Evolutionary conservation across 2,888 invertebrate genomes (phyloP).

Genomic region (Hololepta plana): DNA sequence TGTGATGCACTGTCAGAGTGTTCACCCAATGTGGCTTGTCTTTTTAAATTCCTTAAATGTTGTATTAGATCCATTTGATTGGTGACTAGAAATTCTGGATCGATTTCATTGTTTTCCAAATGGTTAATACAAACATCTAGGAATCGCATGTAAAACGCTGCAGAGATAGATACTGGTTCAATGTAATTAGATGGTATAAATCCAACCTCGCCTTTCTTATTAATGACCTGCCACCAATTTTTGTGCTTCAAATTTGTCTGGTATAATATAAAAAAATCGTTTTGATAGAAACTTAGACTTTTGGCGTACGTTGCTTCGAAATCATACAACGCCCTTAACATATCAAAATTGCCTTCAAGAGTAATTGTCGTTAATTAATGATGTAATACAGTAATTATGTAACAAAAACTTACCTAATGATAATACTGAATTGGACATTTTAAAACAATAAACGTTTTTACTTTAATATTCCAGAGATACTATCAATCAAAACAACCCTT

Average conservation of each 20-base stretch:
- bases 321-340: conserved; percentile 69
- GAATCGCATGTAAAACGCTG: conserved; percentile 53
- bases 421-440: conserved; percentile 10
- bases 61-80: conserved; percentile 45
- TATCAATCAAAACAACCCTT: too few relatives aligned
- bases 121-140: conserved; percentile 47
- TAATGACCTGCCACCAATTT: conserved; percentile 82
- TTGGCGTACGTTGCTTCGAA: conserved; percentile 71
- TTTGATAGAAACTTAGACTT: conserved; percentile 62
- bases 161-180: conserved; percentile 53
- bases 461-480: too few relatives aligned
- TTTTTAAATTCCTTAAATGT: conserved; percentile 5
- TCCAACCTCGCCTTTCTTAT: conserved; percentile 63
- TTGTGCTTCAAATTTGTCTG: conserved; percentile 62
- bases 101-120: conserved; percentile 15
- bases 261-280: conserved; percentile 64
- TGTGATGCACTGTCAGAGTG: background rate
- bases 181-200: conserved; percentile 82
- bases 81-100: conserved; percentile 17
- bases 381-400: too few relatives aligned
- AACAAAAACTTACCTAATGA: conserved; percentile 8
- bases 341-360: conserved; percentile 54
- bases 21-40: conserved; percentile 1
- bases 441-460: too few relatives aligned
- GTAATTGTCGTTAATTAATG: too few relatives aligned